Conservation (phyloP, 2,113 vertebrate genomes). For the Mesocricetus auratus region DNA sequence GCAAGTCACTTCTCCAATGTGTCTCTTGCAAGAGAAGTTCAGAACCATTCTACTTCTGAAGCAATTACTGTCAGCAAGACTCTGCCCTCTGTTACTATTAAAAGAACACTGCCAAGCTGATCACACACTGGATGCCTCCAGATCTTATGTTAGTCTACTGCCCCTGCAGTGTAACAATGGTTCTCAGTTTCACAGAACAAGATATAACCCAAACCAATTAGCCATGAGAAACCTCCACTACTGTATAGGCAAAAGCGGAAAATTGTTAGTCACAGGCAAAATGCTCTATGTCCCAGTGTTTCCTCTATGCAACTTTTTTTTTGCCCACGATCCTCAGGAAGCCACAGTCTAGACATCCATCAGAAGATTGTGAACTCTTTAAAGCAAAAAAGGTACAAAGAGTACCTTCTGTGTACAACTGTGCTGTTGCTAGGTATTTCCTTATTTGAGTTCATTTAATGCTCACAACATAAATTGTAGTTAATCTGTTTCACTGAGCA, state of each 20-base stretch:
- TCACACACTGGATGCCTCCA: neutral
- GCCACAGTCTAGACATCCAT: neutral
- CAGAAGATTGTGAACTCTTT: neutral
- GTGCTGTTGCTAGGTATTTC: conserved; percentile 2
- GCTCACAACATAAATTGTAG: conserved; percentile 28
- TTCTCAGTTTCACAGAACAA: conserved; percentile 44
- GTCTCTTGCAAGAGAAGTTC: neutral
- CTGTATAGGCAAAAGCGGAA: conserved; percentile 12
- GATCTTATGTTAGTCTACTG: neutral
- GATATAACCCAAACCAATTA: neutral
- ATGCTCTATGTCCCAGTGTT: neutral
- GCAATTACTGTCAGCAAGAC: conserved; percentile 22
- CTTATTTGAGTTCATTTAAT: conserved; percentile 16
- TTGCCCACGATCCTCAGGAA: conserved; percentile 16
- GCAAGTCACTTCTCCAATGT: neutral
- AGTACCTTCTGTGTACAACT: neutral
- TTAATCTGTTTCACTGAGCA: conserved; percentile 36
- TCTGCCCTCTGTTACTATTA: conserved; percentile 12
- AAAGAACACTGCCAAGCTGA: conserved; percentile 20
- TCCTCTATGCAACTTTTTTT: neutral
- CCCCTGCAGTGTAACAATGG: neutral
- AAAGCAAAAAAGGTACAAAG: neutral
- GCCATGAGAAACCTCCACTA: conserved; percentile 62
- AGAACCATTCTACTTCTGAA: conserved; percentile 41
- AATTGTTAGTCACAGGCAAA: neutral